Evolutionary conservation across 2,113 vertebrate genomes (phyloP), one percentile per base, ranked within the genome.

Genomic region (Martes martes): DNA sequence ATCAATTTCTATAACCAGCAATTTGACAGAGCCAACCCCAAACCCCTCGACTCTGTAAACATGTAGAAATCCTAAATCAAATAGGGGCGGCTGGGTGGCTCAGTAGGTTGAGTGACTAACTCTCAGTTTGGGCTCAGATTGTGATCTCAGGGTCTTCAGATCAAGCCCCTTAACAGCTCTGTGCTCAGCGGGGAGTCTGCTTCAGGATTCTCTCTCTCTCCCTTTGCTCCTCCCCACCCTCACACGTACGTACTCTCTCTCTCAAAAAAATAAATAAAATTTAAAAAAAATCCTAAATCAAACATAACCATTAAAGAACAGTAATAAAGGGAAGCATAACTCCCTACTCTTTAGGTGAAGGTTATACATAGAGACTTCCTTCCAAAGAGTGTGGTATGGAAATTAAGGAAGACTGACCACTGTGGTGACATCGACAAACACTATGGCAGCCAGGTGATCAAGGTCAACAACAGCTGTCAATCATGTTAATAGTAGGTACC

Each of bases 21-120:
- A 45, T 80, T 95, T 88, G 55, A 81, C 81, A 90, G 67, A 59
- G 59, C 4, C 84, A 93, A 83, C 23, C 33, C 31, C 59, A 36
- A 83, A 57, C 6, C 7, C 21, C n/a, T 87, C 74, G 10, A 45
- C 16, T 81, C 50, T 59, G 69, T 24, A 80, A 81, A 81, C 21
- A 47, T 36, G 47, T 14, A 88, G 50, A 80, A 59, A 71, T n/a
- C 23, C 28, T 79, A 59, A 52, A 42, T 82, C 24, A 83, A 65
- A 83, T 39, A 59, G 33, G 65, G 33, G 65, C 3, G 7, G 15
- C 33, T 69, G 33, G 65, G 65, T n/a, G 33, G 33, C 65, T n/a
- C 33, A 33, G 63, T 65, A 14, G 2, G 63, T 65, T 65, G 14
- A 65, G 31, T 15, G 31, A 69, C 67, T 69, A 18, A 69, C 33